Percentiles rank a stretch among this genome's conserved stretches.
Evolutionary conservation across 2,888 invertebrate species (phyloP).

Genomic region (Agrotis puta): DNA sequence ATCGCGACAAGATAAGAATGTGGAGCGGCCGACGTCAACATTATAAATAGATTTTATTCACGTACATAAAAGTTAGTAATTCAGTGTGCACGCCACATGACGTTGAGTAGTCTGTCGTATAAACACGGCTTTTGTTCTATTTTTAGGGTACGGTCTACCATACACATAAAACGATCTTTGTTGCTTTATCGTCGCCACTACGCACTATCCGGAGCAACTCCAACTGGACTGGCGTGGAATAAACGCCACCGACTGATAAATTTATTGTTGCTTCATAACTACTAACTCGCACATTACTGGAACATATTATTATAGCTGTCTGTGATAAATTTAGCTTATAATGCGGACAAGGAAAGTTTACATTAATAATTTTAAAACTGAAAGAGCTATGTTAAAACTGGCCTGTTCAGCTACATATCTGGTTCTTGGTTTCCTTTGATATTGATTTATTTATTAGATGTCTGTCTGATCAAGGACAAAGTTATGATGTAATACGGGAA

Average conservation of each 20-base stretch:
- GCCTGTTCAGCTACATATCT: not conserved
- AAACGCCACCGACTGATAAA: conserved; percentile 45
- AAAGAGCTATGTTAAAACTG: not conserved
- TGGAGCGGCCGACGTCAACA: conserved; percentile 86
- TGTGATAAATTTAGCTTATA: conserved; percentile 6
- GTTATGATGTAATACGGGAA: not conserved
- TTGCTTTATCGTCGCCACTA: conserved; percentile 68
- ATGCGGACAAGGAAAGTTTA: not conserved
- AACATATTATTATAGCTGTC: conserved; percentile 36
- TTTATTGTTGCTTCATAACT: conserved; percentile 44
- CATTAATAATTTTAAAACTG: not conserved
- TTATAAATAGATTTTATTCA: conserved; percentile 90
- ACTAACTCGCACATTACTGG: conserved; percentile 25
- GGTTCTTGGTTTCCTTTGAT: conserved; percentile 9
- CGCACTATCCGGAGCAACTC: conserved; percentile 51
- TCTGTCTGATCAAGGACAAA: not conserved
- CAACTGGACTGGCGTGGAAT: conserved; percentile 49
- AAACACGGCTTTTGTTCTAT: conserved; percentile 74
- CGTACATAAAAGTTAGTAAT: conserved; percentile 81
- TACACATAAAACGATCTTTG: conserved; percentile 67
- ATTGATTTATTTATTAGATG: not conserved
- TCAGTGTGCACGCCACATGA: conserved; percentile 79
- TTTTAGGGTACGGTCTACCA: conserved; percentile 71
- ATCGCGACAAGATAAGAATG: conserved; percentile 86
- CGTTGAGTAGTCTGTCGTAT: conserved; percentile 77